A percentile compares a stretch with the other conserved stretches of the same genome.
Evolutionary conservation across 2,113 vertebrate species (phyloP).

Genomic region (Boleophthalmus pectinirostris): DNA sequence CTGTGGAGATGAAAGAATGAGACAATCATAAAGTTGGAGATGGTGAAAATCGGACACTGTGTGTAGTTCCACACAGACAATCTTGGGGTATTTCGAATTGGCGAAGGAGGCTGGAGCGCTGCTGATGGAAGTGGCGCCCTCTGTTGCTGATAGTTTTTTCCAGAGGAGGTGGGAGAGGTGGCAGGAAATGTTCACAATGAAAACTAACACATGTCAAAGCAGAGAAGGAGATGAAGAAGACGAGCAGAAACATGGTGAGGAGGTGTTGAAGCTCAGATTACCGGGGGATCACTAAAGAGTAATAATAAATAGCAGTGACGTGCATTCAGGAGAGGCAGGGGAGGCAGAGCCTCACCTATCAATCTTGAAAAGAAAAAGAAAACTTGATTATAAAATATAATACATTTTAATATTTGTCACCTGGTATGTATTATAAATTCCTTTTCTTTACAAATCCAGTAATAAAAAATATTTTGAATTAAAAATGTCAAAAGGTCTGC

Average conservation of each 20-base stretch:
- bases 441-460: too few species aligned
- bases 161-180: slow-evolving; percentile 78
- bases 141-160: slow-evolving; percentile 68
- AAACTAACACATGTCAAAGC: slow-evolving; percentile 52
- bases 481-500: too few species aligned
- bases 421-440: too few species aligned
- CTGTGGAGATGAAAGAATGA: slow-evolving; percentile 76
- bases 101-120: slow-evolving; percentile 81
- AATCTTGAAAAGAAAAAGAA: too few species aligned
- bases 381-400: too few species aligned
- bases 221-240: slow-evolving; percentile 25
- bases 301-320: too few species aligned
- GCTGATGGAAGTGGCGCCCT: slow-evolving; percentile 73
- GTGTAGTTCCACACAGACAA: slow-evolving; percentile 57
- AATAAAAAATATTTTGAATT: too few species aligned
- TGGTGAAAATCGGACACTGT: slow-evolving; percentile 11
- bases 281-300: neutral
- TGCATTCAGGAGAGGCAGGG: too few species aligned
- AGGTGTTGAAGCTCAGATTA: slow-evolving; percentile 83
- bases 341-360: too few species aligned
- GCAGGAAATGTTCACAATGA: slow-evolving; percentile 75
- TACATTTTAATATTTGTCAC: too few species aligned
- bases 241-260: slow-evolving; percentile 68
- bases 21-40: slow-evolving; percentile 40
- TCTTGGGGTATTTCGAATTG: slow-evolving; percentile 75